phyloP scores from a whole-genome alignment of 2,888 invertebrate genomes.

The Vannuccia rotundouncinata region DNA sequence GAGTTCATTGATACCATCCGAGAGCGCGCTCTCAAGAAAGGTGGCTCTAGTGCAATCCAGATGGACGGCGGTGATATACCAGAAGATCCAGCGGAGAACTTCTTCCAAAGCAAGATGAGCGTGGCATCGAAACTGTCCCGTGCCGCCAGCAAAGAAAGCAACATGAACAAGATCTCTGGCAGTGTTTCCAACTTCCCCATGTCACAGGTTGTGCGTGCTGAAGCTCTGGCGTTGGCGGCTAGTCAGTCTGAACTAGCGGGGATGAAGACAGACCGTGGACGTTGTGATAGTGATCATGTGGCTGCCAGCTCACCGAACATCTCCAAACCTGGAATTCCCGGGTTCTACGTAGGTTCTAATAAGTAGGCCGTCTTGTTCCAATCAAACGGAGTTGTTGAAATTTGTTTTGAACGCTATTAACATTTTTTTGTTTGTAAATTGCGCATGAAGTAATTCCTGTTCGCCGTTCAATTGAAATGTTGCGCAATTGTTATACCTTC shows the following conservation, averaged over 20 bases:
- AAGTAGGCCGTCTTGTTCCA: no score
- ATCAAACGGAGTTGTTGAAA: no score
- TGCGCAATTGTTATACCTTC: no score
- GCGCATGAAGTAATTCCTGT: no score
- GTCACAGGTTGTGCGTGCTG: not conserved
- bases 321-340: no score
- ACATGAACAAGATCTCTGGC: slow-evolving; percentile 18
- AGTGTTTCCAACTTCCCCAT: not conserved
- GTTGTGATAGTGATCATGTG: not conserved
- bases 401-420: no score
- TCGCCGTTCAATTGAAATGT: no score
- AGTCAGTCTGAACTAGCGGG: not conserved
- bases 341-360: no score
- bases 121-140: slow-evolving; percentile 24
- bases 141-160: slow-evolving; percentile 32
- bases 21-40: not conserved
- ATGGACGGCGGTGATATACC: not conserved
- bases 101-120: slow-evolving; percentile 38
- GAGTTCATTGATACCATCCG: slow-evolving; percentile 35
- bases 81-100: slow-evolving; percentile 18
- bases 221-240: not conserved
- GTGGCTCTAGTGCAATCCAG: not conserved
- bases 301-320: slow-evolving; percentile 10
- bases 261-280: not conserved
- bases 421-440: no score